Base-by-base conservation (phyloP, 2,888 invertebrate species). In the Tipula unca region DNA sequence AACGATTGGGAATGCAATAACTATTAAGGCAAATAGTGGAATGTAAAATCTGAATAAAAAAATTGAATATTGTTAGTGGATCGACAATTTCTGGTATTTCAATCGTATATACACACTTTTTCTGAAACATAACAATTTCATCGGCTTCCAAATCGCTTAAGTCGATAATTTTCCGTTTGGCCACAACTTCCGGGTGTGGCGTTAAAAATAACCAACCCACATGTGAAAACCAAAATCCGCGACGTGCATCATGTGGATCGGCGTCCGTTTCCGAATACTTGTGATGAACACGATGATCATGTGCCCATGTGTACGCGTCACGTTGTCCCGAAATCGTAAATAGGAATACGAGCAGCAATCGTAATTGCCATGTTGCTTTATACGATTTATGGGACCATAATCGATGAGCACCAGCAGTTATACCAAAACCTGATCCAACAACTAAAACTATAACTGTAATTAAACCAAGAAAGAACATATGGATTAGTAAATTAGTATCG, bases 161-260 rank as follows among this genome's bases (percentile, higher is more conserved):
- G 85, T 95, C 95, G 14, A 95, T 93, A 0, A 93, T 93, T 36
- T 92, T 92, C 42, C 96, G 92, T 87, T 95, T 94, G 87, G 93
- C 92, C 17, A 94, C 93, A 0, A 96, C 96, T 2, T 94, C 93
- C 0, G 96, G 96, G 89, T 96, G 98, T 0, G 97, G 97, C 0
- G 96, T 95, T 0, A 95, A 92, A 85, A 98, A 93, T 82, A 98
- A 91, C 98, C 98, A 98, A 6, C 98, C 98, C 8, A 98, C 95
- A 89, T 98, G 98, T 0, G 98, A 94, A 90, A 98, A 98, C 92
- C 96, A 95, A 90, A 97, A 96, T 13, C 98, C 98, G 69, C 97
- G 92, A 85, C 94, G 93, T 1, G 95, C 95, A 90, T 97, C 95
- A 84, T 91, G 90, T 1, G 91, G 91, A 90, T 97, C 97, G 0